Percentiles rank a stretch among this genome's conserved stretches.
Evolutionary conservation across 2,113 vertebrate species (phyloP).

Genomic region (Spermophilus dauricus): DNA sequence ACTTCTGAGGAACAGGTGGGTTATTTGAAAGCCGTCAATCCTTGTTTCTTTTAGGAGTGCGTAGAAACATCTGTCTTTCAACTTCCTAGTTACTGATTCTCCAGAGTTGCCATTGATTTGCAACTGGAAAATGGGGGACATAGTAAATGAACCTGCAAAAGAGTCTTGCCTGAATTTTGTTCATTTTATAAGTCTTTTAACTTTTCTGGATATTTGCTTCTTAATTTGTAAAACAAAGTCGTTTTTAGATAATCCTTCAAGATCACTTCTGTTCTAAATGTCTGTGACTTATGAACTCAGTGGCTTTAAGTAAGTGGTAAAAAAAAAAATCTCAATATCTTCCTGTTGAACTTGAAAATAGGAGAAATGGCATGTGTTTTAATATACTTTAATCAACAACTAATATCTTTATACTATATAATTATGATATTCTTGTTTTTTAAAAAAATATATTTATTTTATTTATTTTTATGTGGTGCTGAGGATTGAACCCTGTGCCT

Average conservation of each 20-base stretch:
- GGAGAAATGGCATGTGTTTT: constrained; percentile 41
- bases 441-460: no score
- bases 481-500: no score
- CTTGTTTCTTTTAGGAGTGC: constrained; percentile 41
- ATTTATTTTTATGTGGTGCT: no score
- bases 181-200: neutral
- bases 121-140: neutral
- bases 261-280: constrained; percentile 20
- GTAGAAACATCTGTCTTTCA: neutral
- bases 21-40: constrained; percentile 67
- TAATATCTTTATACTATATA: neutral
- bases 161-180: neutral
- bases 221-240: constrained; percentile 36
- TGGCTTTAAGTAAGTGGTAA: neutral
- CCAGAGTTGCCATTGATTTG: neutral
- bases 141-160: neutral
- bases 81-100: neutral
- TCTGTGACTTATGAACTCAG: neutral
- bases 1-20: constrained; percentile 62
- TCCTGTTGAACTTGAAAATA: constrained; percentile 48
- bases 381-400: constrained; percentile 16
- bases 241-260: constrained; percentile 30
- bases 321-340: constrained; percentile 30
- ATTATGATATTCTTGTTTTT: neutral
- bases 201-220: neutral